Conservation (phyloP, 2,888 invertebrate species). For the Tipula vernalis region DNA sequence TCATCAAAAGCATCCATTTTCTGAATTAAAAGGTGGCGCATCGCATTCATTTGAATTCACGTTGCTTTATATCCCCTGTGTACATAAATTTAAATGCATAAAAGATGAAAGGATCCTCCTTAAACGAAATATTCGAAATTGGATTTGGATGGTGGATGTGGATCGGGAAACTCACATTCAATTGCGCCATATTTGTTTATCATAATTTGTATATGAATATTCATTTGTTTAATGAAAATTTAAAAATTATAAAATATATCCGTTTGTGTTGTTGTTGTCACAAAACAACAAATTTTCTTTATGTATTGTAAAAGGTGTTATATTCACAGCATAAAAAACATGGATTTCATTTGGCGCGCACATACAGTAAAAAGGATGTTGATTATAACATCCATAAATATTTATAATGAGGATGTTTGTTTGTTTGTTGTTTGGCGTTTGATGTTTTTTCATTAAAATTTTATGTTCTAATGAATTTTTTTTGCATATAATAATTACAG, state of each 20-base stretch:
- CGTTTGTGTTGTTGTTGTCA: neutral
- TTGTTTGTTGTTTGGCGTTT: neutral
- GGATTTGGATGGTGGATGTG: neutral
- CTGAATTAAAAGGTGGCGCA: neutral
- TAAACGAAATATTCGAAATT: neutral
- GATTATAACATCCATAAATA: neutral
- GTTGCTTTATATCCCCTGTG: neutral
- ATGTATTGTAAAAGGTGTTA: neutral
- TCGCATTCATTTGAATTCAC: neutral
- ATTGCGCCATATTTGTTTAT: neutral
- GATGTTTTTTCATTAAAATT: neutral
- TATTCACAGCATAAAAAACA: neutral
- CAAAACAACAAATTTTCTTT: neutral
- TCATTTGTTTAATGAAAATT: neutral
- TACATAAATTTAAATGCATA: neutral
- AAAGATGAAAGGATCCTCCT: neutral
- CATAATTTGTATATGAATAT: neutral
- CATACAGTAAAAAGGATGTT: neutral
- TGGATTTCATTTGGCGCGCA: too few relatives aligned
- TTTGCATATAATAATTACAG: neutral
- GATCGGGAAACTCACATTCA: neutral
- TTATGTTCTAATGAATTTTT: neutral
- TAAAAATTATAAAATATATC: neutral
- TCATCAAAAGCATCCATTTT: neutral
- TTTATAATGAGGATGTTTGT: neutral